A percentile compares a stretch with the other conserved stretches of the same genome.
These are phyloP conservation scores for Gymnocheta viridis DNA, from an alignment of 2,888 invertebrate genomes.

Conservation along the genomic window DNA sequence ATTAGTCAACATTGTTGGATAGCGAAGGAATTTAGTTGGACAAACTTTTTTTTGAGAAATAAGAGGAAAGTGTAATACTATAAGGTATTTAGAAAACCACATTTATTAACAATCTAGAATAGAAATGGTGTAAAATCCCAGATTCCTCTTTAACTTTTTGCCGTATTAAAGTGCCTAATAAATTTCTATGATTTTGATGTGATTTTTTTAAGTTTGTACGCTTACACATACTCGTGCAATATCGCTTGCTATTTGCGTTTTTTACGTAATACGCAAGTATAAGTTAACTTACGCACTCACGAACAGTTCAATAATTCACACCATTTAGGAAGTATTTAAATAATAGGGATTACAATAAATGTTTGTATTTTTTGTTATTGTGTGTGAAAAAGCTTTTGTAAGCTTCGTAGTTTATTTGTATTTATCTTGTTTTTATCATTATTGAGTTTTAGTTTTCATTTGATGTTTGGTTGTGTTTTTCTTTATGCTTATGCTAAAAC, in stretches of 20 bases:
- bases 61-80: background rate
- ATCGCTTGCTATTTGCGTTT: background rate
- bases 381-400: background rate
- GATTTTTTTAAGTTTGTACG: conserved; percentile 41
- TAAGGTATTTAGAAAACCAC: background rate
- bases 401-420: background rate
- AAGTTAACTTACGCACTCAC: conserved; percentile 7
- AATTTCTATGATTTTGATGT: conserved; percentile 55
- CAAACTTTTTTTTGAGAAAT: no score
- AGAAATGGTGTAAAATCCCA: conserved; percentile 21
- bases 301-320: conserved; percentile 30
- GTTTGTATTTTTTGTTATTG: background rate
- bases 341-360: conserved; percentile 35
- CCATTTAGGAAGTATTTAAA: conserved; percentile 47
- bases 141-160: conserved; percentile 38
- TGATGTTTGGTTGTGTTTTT: background rate
- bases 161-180: conserved; percentile 48
- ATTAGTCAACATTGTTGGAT: no score
- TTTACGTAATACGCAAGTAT: background rate
- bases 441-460: conserved; percentile 10
- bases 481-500: background rate
- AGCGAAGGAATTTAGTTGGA: no score
- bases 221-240: no score
- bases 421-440: conserved; percentile 33
- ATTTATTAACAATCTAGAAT: background rate